These are phyloP conservation scores for Gasterosteus nipponicus DNA, from an alignment of 2,113 vertebrate species.

Conservation along the genomic window DNA sequence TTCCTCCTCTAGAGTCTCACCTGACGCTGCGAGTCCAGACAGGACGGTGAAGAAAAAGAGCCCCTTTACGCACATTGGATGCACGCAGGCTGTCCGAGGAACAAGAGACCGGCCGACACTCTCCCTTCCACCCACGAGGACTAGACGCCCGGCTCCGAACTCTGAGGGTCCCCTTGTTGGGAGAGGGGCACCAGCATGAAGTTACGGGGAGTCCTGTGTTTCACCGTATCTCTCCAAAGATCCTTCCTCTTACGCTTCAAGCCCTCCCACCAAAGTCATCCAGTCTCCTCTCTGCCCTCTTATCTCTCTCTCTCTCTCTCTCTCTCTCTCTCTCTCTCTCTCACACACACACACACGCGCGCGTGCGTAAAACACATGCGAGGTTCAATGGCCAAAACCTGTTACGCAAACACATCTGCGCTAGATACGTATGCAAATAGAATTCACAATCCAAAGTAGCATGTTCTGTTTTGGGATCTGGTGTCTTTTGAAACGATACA, in stretches of 20 bases:
- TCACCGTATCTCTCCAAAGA: conserved; percentile 45
- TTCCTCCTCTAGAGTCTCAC: conserved; percentile 55
- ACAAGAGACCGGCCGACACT: background rate
- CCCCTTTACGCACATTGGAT: conserved; percentile 66
- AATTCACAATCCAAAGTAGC: background rate
- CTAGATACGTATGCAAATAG: background rate
- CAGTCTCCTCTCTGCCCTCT: conserved; percentile 19
- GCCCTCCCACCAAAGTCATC: conserved; percentile 63
- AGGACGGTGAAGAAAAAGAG: conserved; percentile 65
- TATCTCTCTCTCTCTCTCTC: background rate
- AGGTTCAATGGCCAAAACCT: background rate
- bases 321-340: background rate
- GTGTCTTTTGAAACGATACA: background rate
- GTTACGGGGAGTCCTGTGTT: conserved; percentile 5
- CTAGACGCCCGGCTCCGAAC: background rate
- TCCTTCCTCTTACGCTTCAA: conserved; percentile 46
- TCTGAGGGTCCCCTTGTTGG: background rate
- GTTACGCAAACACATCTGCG: background rate
- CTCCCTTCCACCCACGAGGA: conserved; percentile 7
- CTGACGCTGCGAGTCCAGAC: conserved; percentile 77
- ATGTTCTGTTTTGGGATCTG: background rate
- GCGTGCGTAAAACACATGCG: conserved; percentile 1
- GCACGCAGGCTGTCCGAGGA: conserved; percentile 24
- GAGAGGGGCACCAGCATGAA: background rate
- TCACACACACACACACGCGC: background rate